These are phyloP conservation scores for Tylochromis polylepis DNA, from an alignment of 2,113 vertebrate species.

Conservation along the genomic window DNA sequence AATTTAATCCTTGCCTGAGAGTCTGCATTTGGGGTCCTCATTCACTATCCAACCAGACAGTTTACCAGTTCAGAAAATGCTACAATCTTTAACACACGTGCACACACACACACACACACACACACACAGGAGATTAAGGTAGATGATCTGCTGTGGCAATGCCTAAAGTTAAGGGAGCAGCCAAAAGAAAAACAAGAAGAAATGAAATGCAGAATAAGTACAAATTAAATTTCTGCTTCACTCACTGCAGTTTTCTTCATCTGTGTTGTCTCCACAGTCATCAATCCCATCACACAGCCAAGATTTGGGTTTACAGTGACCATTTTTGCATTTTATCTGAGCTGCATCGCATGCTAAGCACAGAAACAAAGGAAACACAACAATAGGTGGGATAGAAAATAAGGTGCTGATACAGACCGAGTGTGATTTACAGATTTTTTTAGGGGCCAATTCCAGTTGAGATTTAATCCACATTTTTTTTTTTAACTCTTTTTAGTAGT, in stretches of 20 bases:
- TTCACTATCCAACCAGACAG: neutral
- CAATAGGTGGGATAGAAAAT: neutral
- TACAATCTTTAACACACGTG: too few relatives aligned
- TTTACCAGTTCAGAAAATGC: too few relatives aligned
- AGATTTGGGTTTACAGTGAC: conserved; percentile 81
- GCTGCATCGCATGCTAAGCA: conserved; percentile 59
- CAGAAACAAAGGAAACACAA: neutral
- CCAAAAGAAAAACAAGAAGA: neutral
- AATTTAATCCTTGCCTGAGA: accelerated
- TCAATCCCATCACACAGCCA: conserved; percentile 82
- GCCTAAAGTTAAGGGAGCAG: neutral
- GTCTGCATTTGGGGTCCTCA: neutral
- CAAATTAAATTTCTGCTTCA: accelerated
- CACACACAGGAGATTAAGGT: neutral
- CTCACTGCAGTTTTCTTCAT: conserved; percentile 84
- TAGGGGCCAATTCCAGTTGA: accelerated
- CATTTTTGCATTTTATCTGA: conserved; percentile 81
- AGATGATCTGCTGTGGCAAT: neutral
- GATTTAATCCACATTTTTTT: neutral
- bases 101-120: accelerated
- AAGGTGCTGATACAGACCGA: neutral
- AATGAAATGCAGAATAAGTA: neutral
- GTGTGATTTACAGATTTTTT: neutral
- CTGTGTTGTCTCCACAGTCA: conserved; percentile 85
- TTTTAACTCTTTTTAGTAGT: neutral